These are phyloP conservation scores for Cantharis flavilabris DNA, from an alignment of 2,888 invertebrate genomes.

Conservation along the genomic window DNA sequence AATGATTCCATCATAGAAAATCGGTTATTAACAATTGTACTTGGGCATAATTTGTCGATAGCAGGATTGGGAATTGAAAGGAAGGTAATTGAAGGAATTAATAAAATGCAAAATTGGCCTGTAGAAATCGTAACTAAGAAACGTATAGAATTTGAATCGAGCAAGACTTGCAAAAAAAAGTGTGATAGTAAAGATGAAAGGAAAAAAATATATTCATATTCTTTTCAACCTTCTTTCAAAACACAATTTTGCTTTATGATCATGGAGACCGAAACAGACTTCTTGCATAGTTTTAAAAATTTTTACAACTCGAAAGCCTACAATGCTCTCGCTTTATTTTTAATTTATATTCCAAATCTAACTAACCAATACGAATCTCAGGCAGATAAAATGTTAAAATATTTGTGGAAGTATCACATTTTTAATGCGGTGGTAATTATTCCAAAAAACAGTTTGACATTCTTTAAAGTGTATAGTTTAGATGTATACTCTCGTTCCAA, in stretches of 20 bases:
- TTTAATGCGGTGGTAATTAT: constrained; percentile 29
- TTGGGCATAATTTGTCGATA: constrained; percentile 10
- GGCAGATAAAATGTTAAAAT: constrained; percentile 17
- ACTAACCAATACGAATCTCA: constrained; percentile 4
- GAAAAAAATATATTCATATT: constrained; percentile 5
- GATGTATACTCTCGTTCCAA: constrained; percentile 11
- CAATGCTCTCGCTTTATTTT: constrained; percentile 23
- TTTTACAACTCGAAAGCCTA: constrained; percentile 14
- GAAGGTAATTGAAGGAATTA: constrained; percentile 2
- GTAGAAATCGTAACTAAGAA: constrained; percentile 15
- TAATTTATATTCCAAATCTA: constrained; percentile 19
- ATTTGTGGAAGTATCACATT: constrained; percentile 26
- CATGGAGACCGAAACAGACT: constrained; percentile 23
- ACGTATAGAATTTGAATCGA: constrained; percentile 15
- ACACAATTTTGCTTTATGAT: constrained; percentile 25
- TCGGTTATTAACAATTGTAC: constrained; percentile 21
- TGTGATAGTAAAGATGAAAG: not conserved
- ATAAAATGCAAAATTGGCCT: constrained; percentile 7
- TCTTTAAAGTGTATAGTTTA: constrained; percentile 30
- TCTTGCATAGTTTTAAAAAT: constrained; percentile 4
- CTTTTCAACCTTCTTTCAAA: constrained; percentile 17
- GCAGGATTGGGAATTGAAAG: constrained; percentile 5
- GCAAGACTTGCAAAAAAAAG: constrained; percentile 3
- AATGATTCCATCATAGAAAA: not conserved
- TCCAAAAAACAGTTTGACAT: constrained; percentile 16